Evolutionary conservation across 1,140 invertebrate species (phyloP), one percentile per base, ranked within the genome.

Genomic region (Leptinotarsa lineolata): DNA sequence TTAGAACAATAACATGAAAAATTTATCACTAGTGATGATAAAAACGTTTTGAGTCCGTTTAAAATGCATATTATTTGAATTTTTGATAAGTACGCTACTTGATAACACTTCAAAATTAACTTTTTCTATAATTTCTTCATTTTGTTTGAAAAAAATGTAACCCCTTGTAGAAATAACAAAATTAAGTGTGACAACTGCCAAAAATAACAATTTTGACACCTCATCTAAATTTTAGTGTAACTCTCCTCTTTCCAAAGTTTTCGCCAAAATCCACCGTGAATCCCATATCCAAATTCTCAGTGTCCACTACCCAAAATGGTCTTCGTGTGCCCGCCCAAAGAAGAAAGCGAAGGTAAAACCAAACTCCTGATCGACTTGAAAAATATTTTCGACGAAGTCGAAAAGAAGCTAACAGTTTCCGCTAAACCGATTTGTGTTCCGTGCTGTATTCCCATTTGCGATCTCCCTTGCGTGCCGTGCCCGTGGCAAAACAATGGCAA

Each of bases 341-440:
- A 74, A 63, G 68, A 66, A 30, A 16, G 71, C n/a, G 72, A 76
- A 74, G 54, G 68, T 3, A 63, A 74, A 24, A 20, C 68, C 20
- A 54, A 64, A 69, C 68, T 75, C 22, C 20, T 71, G 2, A 16
- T 16, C 30, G 67, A 73, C 24, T 64, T 76, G 4, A 76, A 64
- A 59, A 64, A 76, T 4, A 45, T 72, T 3, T 58, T 72, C 6
- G 61, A 76, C 67, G 61, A 72, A 11, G 24, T 76, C 18, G 67
- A 68, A 21, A 72, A 74, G 3, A 22, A 54, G 15, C 18, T 76
- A 18, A 68, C 8, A 44, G 44, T 77, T 13, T 60, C 46, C 13
- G 76, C 73, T 5, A 77, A 74, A 70, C 76, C 76, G 16, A 70
- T 77, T 11, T 77, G 76, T 68, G 66, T 77, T 58, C 72, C 76